Conservation (phyloP, 2,113 vertebrate species). For the Pipa parva region DNA sequence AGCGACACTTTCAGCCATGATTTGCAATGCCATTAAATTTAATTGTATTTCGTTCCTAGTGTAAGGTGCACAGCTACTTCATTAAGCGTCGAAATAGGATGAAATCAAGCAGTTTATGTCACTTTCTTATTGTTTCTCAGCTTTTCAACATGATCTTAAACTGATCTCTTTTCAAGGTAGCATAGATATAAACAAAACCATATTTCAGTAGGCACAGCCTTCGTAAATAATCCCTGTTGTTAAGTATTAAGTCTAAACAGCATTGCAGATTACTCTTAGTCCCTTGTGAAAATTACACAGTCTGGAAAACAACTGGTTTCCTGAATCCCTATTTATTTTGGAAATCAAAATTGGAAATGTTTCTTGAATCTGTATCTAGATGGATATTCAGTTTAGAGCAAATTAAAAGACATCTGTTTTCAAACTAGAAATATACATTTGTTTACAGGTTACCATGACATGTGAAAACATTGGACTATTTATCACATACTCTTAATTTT, state of each 20-base stretch:
- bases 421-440: not conserved
- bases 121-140: not conserved
- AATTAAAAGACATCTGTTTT: not conserved
- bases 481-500: not conserved
- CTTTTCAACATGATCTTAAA: not conserved
- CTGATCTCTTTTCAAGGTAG: not conserved
- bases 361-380: not conserved
- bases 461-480: not conserved
- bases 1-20: conserved; percentile 21
- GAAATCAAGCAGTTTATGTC: not conserved
- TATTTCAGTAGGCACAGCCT: not conserved
- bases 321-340: not conserved
- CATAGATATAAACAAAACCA: not conserved
- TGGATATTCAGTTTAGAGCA: not conserved
- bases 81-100: conserved; percentile 22
- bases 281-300: not conserved
- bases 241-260: not conserved
- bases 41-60: conserved; percentile 25
- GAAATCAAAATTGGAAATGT: not conserved
- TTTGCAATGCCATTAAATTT: conserved; percentile 43
- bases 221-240: not conserved
- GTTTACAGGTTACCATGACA: not conserved
- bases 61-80: conserved; percentile 3
- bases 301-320: not conserved
- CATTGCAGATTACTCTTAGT: not conserved